These are phyloP conservation scores for Ursus arctos DNA, from an alignment of 2,113 vertebrate genomes.

Conservation along the genomic window DNA sequence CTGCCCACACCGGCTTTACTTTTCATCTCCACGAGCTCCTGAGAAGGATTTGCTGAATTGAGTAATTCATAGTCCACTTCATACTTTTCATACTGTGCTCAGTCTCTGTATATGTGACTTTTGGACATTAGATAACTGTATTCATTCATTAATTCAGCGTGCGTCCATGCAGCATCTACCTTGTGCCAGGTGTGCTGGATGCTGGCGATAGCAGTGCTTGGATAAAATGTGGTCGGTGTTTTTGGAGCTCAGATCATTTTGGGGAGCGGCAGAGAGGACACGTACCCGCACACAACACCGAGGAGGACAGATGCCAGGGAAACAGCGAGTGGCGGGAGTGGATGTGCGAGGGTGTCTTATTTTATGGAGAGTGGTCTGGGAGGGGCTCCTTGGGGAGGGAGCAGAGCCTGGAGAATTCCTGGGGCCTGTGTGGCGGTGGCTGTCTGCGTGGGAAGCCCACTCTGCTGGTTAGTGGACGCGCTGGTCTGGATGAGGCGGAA, in stretches of 20 bases:
- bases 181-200: accelerated
- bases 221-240: too few relatives aligned
- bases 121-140: background rate
- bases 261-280: background rate
- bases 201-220: background rate
- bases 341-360: background rate
- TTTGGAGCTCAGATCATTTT: background rate
- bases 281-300: accelerated
- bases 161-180: accelerated
- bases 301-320: background rate
- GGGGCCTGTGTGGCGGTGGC: background rate
- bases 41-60: background rate
- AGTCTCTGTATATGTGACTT: accelerated
- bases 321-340: background rate
- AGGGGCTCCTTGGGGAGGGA: background rate
- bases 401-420: background rate
- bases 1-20: accelerated
- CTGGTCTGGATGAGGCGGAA: background rate
- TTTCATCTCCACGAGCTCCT: background rate
- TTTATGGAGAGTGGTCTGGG: background rate
- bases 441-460: background rate
- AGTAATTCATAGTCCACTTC: background rate
- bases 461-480: accelerated
- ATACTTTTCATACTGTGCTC: accelerated
- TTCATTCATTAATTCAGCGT: accelerated